These are phyloP conservation scores for Lophotriccus pileatus DNA, from an alignment of 2,797 vertebrate species.

Conservation along the genomic window DNA sequence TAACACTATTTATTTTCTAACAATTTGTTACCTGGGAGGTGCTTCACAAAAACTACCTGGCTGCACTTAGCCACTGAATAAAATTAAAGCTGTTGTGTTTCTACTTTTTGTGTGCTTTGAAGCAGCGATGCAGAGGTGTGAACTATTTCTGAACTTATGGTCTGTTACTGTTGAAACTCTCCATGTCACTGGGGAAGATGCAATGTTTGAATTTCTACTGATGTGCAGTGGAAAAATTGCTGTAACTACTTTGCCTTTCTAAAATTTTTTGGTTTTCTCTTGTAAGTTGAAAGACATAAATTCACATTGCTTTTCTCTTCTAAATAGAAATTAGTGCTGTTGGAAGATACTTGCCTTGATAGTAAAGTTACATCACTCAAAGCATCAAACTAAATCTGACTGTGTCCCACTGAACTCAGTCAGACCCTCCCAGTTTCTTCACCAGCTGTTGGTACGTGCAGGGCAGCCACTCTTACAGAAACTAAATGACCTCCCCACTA, in stretches of 20 bases:
- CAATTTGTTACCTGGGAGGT: neutral
- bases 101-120: neutral
- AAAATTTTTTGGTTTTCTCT: neutral
- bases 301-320: neutral
- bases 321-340: neutral
- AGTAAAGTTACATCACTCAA: neutral
- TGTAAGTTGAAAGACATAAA: neutral
- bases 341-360: neutral
- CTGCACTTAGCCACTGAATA: neutral
- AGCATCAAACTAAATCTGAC: neutral
- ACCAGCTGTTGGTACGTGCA: neutral
- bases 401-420: neutral
- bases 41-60: neutral
- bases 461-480: neutral
- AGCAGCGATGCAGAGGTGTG: neutral
- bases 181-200: neutral
- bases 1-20: neutral
- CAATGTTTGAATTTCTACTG: neutral
- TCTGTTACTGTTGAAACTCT: neutral
- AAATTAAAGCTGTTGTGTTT: neutral
- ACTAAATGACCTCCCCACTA: neutral
- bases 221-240: neutral
- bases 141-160: neutral
- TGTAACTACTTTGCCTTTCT: neutral
- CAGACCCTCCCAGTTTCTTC: neutral